These are phyloP conservation scores for Cantharis rustica DNA, from an alignment of 2,888 invertebrate genomes.

Conservation along the genomic window DNA sequence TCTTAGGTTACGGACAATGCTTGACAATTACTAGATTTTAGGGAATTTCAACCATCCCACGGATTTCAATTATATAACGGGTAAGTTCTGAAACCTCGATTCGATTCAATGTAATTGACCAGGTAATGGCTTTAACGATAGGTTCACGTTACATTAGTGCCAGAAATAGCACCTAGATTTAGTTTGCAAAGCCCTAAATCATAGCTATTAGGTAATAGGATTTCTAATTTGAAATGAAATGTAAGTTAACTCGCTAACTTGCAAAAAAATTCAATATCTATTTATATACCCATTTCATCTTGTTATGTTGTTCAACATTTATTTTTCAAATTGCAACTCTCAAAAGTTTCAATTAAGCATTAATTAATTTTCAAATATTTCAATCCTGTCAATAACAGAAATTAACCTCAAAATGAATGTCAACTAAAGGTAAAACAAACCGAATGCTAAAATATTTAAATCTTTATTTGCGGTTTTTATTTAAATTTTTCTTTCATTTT, in stretches of 20 bases:
- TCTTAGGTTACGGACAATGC: constrained; percentile 39
- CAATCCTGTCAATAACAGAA: not conserved
- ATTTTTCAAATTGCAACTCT: not conserved
- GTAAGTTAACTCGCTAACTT: not conserved
- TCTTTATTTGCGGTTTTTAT: no score
- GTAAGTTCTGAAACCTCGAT: constrained; percentile 54
- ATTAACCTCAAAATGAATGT: no score
- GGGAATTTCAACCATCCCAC: constrained; percentile 56
- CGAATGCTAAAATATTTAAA: no score
- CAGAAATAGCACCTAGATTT: constrained; percentile 49
- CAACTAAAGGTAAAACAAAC: no score
- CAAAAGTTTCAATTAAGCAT: not conserved
- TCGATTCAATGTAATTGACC: constrained; percentile 57
- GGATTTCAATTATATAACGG: constrained; percentile 57
- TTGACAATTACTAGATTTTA: constrained; percentile 56
- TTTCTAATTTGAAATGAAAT: not conserved
- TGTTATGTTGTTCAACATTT: not conserved
- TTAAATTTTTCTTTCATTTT: no score
- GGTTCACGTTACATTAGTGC: constrained; percentile 52
- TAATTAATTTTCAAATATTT: not conserved
- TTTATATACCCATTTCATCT: not conserved
- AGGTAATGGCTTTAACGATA: constrained; percentile 56
- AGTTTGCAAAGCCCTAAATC: constrained; percentile 50
- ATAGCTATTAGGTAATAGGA: constrained; percentile 41
- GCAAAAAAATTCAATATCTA: not conserved